Conservation (phyloP, 2,888 invertebrate genomes). For the Pristionchus exspectatus region DNA sequence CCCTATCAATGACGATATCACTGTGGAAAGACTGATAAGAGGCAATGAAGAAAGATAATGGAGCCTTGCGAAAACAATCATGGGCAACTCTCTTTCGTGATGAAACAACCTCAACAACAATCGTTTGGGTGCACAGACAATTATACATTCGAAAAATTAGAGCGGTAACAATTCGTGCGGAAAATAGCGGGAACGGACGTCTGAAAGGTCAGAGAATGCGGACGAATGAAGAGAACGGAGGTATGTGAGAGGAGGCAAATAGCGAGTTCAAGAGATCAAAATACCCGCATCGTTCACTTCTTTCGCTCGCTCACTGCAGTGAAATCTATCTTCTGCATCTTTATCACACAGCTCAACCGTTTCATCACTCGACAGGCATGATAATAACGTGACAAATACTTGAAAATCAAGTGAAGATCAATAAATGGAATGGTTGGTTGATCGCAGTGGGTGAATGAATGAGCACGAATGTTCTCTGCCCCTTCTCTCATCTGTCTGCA, state of each 20-base stretch:
- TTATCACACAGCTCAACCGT: neutral
- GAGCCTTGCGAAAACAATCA: neutral
- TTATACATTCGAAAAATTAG: neutral
- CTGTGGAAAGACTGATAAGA: neutral
- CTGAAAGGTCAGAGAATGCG: neutral
- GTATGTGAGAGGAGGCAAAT: neutral
- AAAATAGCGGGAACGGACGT: neutral
- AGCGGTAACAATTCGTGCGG: neutral
- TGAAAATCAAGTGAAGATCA: neutral
- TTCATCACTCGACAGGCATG: slow-evolving; percentile 12
- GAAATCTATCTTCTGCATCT: neutral
- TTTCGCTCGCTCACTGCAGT: neutral
- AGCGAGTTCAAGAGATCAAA: neutral
- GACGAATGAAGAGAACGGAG: neutral
- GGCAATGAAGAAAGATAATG: neutral
- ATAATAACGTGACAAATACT: neutral
- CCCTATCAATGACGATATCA: neutral
- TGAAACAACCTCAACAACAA: too few species aligned
- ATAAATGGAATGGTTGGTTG: neutral
- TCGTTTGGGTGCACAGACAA: too few species aligned
- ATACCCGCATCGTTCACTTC: neutral
- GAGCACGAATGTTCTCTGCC: neutral
- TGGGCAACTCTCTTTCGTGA: too few species aligned
- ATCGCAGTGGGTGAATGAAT: neutral
- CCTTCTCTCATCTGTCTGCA: neutral